phyloP scores from a whole-genome alignment of 2,113 vertebrate genomes.

The Ceratotherium simum region DNA sequence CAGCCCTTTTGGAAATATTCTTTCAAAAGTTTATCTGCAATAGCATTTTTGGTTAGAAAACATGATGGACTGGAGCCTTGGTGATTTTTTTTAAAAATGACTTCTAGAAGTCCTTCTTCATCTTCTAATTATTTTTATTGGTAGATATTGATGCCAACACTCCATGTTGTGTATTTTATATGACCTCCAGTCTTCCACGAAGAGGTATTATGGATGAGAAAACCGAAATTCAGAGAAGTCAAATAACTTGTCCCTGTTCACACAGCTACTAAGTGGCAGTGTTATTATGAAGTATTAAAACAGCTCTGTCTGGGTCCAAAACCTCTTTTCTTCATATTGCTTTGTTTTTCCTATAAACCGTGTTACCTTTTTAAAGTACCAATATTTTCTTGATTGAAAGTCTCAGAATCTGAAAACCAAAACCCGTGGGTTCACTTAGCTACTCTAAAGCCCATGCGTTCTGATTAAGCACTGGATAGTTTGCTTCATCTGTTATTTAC shows the following conservation, averaged over 20 bases:
- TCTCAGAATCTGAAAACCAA: background rate
- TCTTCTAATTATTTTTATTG: background rate
- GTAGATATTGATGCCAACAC: background rate
- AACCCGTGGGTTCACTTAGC: background rate
- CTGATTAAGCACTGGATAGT: background rate
- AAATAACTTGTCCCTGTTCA: background rate
- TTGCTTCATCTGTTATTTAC: conserved; percentile 13
- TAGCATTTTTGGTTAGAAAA: background rate
- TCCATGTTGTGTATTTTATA: background rate
- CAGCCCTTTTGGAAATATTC: background rate
- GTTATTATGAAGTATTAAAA: background rate
- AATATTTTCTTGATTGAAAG: background rate
- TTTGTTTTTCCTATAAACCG: background rate
- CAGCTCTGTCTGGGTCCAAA: background rate
- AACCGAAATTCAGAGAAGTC: background rate
- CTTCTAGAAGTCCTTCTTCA: background rate
- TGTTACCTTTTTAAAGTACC: background rate
- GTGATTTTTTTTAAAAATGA: background rate
- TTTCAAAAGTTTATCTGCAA: background rate
- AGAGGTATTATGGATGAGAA: background rate
- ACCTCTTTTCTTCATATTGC: background rate
- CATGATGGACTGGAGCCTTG: background rate
- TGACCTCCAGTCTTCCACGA: background rate
- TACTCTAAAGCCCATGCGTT: background rate
- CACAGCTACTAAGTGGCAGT: background rate